Evolutionary conservation across 2,113 vertebrate genomes (phyloP).

Genomic region (Prunella himalayana): DNA sequence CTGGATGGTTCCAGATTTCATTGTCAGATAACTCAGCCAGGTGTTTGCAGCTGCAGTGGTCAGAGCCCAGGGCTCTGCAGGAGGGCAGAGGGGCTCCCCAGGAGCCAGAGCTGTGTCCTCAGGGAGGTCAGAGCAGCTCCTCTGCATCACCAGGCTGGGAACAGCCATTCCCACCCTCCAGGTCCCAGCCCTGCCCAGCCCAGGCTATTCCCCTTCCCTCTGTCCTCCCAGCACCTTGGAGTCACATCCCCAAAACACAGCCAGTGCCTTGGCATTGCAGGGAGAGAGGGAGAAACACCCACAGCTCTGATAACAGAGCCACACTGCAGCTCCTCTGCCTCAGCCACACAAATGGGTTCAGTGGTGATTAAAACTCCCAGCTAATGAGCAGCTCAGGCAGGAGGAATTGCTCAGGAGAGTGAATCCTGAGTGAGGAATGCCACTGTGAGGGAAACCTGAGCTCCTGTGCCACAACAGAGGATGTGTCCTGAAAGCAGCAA

Average conservation of each 20-base stretch:
- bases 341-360: not conserved
- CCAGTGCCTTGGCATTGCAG: not conserved
- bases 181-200: slow-evolving; percentile 10
- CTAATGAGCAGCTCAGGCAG: not conserved
- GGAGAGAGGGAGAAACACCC: not conserved
- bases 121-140: not conserved
- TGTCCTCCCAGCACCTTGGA: not conserved
- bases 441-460: fast-evolving
- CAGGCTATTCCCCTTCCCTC: slow-evolving; percentile 14
- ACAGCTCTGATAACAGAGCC: not conserved
- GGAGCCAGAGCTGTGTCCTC: not conserved
- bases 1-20: not conserved
- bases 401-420: not conserved
- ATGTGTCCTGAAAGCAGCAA: not conserved
- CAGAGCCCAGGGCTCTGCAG: not conserved
- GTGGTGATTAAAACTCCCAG: not conserved
- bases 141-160: not conserved
- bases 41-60: not conserved
- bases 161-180: slow-evolving; percentile 14
- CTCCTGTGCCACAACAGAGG: not conserved
- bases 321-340: not conserved
- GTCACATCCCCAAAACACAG: not conserved
- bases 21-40: fast-evolving
- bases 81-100: not conserved
- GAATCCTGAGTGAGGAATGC: not conserved